A percentile compares a stretch with the other conserved stretches of the same genome.
Conservation (phyloP, 2,797 vertebrate genomes). For the Hirundo rustica region DNA sequence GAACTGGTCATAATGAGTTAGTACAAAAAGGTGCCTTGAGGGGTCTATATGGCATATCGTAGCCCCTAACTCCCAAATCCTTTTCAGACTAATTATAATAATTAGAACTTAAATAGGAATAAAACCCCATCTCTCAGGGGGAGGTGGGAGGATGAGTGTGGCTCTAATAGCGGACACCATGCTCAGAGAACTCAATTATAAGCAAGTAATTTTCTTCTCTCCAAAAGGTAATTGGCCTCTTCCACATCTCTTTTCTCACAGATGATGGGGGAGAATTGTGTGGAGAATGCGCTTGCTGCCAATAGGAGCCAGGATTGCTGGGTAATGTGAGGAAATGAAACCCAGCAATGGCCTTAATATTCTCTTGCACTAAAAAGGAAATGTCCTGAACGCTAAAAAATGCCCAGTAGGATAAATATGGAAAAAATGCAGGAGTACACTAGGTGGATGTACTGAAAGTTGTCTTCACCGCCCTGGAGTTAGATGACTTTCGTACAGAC, state of each 20-base stretch:
- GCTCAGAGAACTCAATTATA: conserved; percentile 49
- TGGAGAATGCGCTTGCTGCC: background rate
- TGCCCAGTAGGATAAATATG: background rate
- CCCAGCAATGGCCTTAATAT: conserved; percentile 2
- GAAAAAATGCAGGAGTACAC: background rate
- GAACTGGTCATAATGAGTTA: conserved; percentile 58
- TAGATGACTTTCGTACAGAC: background rate
- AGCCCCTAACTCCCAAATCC: conserved; percentile 71
- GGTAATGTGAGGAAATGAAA: background rate
- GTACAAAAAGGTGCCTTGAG: conserved; percentile 37
- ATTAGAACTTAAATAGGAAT: conserved; percentile 67
- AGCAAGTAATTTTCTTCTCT: conserved; percentile 63
- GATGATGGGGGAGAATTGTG: conserved; percentile 26
- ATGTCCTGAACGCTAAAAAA: background rate
- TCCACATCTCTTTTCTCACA: conserved; percentile 59
- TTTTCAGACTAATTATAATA: conserved; percentile 62
- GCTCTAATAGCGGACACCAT: conserved; percentile 54
- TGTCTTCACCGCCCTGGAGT: background rate
- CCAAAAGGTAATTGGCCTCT: conserved; percentile 55
- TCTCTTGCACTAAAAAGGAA: background rate
- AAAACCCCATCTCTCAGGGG: conserved; percentile 51
- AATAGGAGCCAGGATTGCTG: conserved; percentile 4
- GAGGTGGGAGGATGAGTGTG: conserved; percentile 54
- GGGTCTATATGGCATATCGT: conserved; percentile 50
- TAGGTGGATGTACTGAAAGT: background rate